Conservation (phyloP, 2,888 invertebrate genomes). For the Eupeodes latifasciatus region DNA sequence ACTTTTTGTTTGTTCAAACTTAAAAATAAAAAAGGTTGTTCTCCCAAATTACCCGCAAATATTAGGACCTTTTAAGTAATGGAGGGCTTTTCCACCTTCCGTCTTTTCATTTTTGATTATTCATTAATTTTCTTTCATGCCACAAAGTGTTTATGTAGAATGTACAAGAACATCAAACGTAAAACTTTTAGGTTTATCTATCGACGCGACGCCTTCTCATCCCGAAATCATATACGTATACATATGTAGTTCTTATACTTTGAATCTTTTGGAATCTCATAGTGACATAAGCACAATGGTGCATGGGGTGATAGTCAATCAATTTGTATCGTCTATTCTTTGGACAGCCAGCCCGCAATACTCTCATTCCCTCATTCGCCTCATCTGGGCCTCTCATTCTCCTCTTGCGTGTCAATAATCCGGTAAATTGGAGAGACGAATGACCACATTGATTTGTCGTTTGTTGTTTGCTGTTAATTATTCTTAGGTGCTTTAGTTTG, state of each 20-base stretch:
- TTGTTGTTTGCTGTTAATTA: constrained; percentile 69
- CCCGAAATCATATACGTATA: not conserved
- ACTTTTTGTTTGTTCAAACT: too few species aligned
- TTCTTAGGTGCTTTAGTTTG: constrained; percentile 56
- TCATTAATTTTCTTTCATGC: too few species aligned
- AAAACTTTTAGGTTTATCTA: not conserved
- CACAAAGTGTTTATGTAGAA: too few species aligned
- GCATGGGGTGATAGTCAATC: constrained; percentile 7
- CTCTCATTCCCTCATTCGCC: too few species aligned
- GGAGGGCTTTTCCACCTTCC: too few species aligned
- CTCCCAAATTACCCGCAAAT: too few species aligned
- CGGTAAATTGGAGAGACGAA: constrained; percentile 71
- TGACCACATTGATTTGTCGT: constrained; percentile 70
- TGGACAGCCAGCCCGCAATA: not conserved
- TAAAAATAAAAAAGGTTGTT: too few species aligned
- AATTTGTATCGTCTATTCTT: not conserved
- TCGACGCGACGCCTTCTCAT: not conserved
- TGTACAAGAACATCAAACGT: too few species aligned
- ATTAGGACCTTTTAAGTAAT: too few species aligned
- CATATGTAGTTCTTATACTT: constrained; percentile 5
- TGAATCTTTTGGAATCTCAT: constrained; percentile 9
- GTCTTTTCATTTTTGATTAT: too few species aligned
- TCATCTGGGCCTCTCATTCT: not conserved
- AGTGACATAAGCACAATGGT: constrained; percentile 12
- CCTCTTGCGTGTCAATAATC: constrained; percentile 58